Conservation (phyloP, 2,797 vertebrate genomes). For the Ara ararauna region DNA sequence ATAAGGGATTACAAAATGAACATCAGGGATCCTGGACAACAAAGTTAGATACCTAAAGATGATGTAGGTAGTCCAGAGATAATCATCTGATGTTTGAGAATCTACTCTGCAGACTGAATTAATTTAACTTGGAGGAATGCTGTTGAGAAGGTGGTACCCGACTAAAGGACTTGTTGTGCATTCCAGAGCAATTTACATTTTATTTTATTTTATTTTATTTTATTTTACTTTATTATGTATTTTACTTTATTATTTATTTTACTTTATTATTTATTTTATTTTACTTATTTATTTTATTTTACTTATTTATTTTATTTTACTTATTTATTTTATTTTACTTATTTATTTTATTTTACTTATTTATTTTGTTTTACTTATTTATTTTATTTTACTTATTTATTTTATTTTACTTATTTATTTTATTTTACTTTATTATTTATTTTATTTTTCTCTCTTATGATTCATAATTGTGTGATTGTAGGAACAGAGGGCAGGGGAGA, state of each 20-base stretch:
- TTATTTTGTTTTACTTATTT: too few relatives aligned
- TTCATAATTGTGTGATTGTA: neutral
- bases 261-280: too few relatives aligned
- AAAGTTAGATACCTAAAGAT: rapidly evolving
- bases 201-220: neutral
- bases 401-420: neutral
- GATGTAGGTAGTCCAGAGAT: neutral
- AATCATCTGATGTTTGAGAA: neutral
- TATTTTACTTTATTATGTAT: too few relatives aligned
- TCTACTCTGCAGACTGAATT: neutral
- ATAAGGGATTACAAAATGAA: rapidly evolving
- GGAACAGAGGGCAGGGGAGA: neutral
- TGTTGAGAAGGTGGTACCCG: neutral
- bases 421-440: neutral
- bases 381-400: neutral
- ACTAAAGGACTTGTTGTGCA: neutral
- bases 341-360: neutral
- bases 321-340: too few relatives aligned
- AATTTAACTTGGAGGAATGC: neutral
- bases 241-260: neutral
- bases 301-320: too few relatives aligned
- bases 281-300: too few relatives aligned
- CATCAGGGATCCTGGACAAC: neutral
- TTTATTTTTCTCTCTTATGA: neutral
- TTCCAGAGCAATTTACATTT: neutral